Conservation (phyloP, 37 sponge, comb jelly and placozoan species). For the Eunapius fragilis region DNA sequence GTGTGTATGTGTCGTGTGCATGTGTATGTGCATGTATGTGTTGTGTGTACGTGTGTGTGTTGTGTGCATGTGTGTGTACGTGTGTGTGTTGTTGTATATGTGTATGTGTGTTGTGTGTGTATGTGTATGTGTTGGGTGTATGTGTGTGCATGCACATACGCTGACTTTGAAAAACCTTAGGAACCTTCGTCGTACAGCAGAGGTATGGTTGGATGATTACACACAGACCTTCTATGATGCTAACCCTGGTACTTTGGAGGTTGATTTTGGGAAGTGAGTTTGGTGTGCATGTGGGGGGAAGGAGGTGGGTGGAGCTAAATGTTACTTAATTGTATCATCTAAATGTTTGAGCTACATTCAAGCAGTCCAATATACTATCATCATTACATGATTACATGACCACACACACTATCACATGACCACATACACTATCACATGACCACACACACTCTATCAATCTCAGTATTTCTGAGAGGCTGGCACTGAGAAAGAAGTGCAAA, state of each 20-base stretch:
- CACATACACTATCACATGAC: neutral
- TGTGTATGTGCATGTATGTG: too few species aligned
- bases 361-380: too few species aligned
- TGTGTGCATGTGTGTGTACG: too few species aligned
- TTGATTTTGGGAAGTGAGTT: slow-evolving; percentile 65
- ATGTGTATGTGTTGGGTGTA: too few species aligned
- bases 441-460: neutral
- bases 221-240: slow-evolving; percentile 72
- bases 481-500: slow-evolving; percentile 73
- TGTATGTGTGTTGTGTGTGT: too few species aligned
- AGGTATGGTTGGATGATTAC: slow-evolving; percentile 91
- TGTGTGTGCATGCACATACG: too few species aligned
- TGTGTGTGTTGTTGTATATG: too few species aligned
- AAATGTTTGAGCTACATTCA: too few species aligned
- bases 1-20: too few species aligned
- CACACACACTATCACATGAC: neutral
- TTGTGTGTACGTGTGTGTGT: too few species aligned
- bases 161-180: neutral
- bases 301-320: neutral
- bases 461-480: slow-evolving; percentile 64
- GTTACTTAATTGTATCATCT: too few species aligned
- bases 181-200: slow-evolving; percentile 73
- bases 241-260: slow-evolving; percentile 32
- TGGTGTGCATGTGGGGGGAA: neutral
- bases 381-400: too few species aligned